Conservation (phyloP, 2,797 vertebrate species). For the Rousettus madagascariensis region DNA sequence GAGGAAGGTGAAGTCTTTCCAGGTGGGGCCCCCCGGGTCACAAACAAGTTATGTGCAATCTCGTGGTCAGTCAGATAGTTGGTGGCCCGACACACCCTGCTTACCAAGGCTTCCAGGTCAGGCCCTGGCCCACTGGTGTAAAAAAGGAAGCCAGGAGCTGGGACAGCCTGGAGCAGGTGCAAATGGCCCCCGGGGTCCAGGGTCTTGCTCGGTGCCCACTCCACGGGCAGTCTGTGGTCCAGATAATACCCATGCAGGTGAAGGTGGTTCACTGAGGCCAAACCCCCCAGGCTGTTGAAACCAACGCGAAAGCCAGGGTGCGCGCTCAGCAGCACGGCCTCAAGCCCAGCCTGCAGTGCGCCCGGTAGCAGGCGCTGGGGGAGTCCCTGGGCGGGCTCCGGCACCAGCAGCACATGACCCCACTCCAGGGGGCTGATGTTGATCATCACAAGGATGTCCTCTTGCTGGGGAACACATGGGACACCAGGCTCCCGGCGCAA, state of each 20-base stretch:
- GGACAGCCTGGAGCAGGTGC: constrained; percentile 83
- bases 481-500: constrained; percentile 61
- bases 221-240: constrained; percentile 85
- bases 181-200: constrained; percentile 83
- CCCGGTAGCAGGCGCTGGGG: constrained; percentile 82
- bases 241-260: constrained; percentile 95
- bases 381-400: constrained; percentile 83
- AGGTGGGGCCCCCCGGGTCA: constrained; percentile 89
- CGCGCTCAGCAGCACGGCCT: constrained; percentile 90
- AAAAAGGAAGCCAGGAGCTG: constrained; percentile 89
- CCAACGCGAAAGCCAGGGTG: constrained; percentile 92
- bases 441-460: constrained; percentile 87
- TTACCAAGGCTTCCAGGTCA: constrained; percentile 77
- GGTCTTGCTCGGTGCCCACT: constrained; percentile 82
- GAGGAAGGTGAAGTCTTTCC: neutral
- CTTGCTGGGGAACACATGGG: neutral
- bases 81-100: constrained; percentile 85
- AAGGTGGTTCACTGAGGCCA: constrained; percentile 95
- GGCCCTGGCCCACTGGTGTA: constrained; percentile 83
- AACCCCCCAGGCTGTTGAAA: constrained; percentile 95
- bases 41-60: constrained; percentile 92
- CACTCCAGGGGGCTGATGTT: constrained; percentile 94
- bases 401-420: constrained; percentile 93
- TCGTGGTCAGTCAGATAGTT: constrained; percentile 85
- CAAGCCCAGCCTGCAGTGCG: constrained; percentile 84